These are phyloP conservation scores for Mirza zaza DNA, from an alignment of 2,113 vertebrate genomes.

Conservation along the genomic window DNA sequence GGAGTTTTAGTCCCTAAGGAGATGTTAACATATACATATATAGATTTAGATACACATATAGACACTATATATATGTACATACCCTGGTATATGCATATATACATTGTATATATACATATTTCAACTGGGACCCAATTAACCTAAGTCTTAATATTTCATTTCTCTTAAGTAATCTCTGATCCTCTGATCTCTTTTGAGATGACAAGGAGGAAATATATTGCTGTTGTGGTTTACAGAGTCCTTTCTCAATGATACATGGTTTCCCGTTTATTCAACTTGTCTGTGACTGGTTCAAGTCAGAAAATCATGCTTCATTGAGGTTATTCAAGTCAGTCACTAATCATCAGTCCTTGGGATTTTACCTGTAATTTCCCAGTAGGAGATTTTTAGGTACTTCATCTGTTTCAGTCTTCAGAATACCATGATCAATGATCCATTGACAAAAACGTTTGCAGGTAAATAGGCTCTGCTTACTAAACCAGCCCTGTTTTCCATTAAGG, in stretches of 20 bases:
- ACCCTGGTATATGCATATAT: not conserved
- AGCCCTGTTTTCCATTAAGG: not conserved
- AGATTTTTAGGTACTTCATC: not conserved
- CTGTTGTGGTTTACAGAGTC: not conserved
- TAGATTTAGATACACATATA: not conserved
- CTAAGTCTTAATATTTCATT: not conserved
- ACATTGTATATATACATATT: not conserved
- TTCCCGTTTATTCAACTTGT: not conserved
- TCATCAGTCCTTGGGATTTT: not conserved
- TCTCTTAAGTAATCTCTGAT: not conserved
- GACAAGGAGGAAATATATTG: not conserved
- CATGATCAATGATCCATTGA: not conserved
- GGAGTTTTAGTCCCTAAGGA: not conserved
- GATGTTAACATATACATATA: not conserved
- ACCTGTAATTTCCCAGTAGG: not conserved
- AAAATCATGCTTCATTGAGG: not conserved
- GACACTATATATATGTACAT: no score
- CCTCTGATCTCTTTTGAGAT: not conserved
- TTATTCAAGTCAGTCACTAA: not conserved
- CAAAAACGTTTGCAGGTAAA: not conserved
- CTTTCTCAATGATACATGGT: not conserved
- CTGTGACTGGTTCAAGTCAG: not conserved
- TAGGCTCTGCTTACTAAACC: not conserved
- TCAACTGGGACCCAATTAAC: not conserved
- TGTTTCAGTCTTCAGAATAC: not conserved